These are phyloP conservation scores for Elephantulus edwardii DNA, from an alignment of 2,113 vertebrate genomes.

Conservation along the genomic window DNA sequence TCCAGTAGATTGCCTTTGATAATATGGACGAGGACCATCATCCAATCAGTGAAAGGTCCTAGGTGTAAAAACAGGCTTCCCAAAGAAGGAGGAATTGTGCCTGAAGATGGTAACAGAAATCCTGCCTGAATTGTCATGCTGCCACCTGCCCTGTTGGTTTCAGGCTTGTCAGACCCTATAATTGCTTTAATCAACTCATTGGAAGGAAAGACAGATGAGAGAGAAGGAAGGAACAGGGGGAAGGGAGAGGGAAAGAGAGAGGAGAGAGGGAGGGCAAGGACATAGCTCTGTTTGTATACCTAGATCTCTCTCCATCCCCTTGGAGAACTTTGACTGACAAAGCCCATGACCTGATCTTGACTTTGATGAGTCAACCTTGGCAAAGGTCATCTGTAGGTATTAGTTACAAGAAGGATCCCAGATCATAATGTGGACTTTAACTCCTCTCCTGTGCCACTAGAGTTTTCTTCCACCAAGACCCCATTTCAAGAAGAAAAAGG, in stretches of 20 bases:
- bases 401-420: neutral
- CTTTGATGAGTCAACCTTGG: neutral
- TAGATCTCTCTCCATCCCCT: neutral
- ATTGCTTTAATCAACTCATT: neutral
- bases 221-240: neutral
- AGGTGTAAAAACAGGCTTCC: neutral
- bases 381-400: neutral
- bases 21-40: too few species aligned
- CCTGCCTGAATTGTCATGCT: neutral
- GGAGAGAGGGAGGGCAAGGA: neutral
- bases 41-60: too few species aligned
- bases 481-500: neutral
- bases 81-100: neutral
- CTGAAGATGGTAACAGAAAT: neutral
- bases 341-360: neutral
- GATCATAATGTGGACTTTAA: neutral
- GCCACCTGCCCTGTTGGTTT: neutral
- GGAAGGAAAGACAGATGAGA: neutral
- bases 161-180: neutral
- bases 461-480: neutral
- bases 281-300: neutral
- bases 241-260: neutral
- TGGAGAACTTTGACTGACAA: neutral
- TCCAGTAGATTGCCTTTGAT: neutral
- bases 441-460: neutral